Conservation (phyloP, 2,888 invertebrate genomes). For the Alloscopus bannaensis region DNA sequence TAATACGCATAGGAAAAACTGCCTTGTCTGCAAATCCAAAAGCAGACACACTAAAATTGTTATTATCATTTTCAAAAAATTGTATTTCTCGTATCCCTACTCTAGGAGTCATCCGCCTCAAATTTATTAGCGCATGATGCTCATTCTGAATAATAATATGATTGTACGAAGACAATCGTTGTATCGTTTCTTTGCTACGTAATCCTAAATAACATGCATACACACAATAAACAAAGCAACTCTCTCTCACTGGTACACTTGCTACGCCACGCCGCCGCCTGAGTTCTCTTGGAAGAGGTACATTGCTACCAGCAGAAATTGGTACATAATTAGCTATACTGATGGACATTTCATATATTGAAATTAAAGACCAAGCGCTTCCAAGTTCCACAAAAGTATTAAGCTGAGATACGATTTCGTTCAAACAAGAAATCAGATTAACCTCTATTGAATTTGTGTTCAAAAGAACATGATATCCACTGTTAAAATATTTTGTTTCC, state of each 20-base stretch:
- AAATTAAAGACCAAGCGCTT: neutral
- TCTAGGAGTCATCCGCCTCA: neutral
- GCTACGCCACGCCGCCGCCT: constrained; percentile 4
- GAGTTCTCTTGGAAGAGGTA: neutral
- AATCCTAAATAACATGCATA: constrained; percentile 18
- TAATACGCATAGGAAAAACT: constrained; percentile 11
- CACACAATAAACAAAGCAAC: constrained; percentile 15
- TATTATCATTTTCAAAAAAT: constrained; percentile 25
- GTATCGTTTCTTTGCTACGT: neutral
- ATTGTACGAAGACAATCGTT: constrained; percentile 10
- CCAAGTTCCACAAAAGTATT: constrained; percentile 23
- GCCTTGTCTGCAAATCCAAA: constrained; percentile 5
- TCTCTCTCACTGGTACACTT: neutral
- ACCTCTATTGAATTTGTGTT: neutral
- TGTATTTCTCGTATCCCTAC: neutral
- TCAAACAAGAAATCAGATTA: neutral
- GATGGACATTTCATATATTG: neutral
- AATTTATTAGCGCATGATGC: constrained; percentile 22
- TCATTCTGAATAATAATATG: constrained; percentile 16
- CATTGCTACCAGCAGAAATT: neutral
- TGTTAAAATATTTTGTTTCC: constrained; percentile 7
- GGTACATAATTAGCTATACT: neutral
- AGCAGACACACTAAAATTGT: constrained; percentile 8
- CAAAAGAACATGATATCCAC: neutral
- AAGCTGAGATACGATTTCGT: neutral